Evolutionary conservation across 2,888 invertebrate genomes (phyloP).

Genomic region (Melinaea menophilus): DNA sequence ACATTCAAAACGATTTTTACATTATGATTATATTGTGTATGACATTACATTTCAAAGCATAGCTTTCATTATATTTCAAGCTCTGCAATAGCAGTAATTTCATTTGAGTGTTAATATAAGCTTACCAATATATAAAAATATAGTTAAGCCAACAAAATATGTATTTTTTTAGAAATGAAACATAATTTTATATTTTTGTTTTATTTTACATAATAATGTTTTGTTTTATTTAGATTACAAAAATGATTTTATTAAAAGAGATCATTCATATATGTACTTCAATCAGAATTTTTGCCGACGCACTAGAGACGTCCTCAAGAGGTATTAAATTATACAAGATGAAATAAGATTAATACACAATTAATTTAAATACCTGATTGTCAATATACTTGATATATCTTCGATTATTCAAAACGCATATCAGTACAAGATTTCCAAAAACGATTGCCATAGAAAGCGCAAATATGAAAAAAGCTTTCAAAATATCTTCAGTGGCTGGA

Average conservation of each 20-base stretch:
- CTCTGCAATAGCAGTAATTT: too few relatives aligned
- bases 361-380: constrained; percentile 81
- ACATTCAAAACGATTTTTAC: too few relatives aligned
- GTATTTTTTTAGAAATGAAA: background rate
- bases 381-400: constrained; percentile 91
- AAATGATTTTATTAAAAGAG: too few relatives aligned
- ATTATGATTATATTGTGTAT: too few relatives aligned
- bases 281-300: too few relatives aligned
- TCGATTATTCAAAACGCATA: constrained; percentile 89
- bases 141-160: too few relatives aligned
- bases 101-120: too few relatives aligned
- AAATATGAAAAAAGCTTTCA: constrained; percentile 87
- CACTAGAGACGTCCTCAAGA: too few relatives aligned
- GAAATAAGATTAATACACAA: constrained; percentile 14
- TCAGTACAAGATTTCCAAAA: constrained; percentile 87
- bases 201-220: background rate
- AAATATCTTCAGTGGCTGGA: constrained; percentile 83
- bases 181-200: background rate
- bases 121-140: too few relatives aligned
- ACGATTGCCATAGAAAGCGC: constrained; percentile 87
- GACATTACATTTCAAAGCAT: too few relatives aligned
- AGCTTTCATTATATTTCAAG: too few relatives aligned
- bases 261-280: too few relatives aligned
- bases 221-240: background rate
- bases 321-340: background rate